Conservation (phyloP, 2,113 vertebrate species). For the Xenopus borealis region DNA sequence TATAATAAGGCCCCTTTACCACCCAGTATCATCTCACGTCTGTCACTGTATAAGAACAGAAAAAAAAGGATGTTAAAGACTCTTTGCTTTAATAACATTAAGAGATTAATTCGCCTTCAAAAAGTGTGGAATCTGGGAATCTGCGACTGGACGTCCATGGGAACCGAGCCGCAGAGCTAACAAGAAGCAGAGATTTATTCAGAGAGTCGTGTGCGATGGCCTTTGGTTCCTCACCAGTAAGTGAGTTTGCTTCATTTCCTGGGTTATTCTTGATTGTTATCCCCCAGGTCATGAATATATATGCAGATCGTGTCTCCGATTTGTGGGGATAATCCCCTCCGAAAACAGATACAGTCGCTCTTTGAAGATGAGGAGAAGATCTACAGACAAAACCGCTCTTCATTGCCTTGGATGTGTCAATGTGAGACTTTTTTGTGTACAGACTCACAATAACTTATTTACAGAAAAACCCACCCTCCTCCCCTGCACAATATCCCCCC, state of each 20-base stretch:
- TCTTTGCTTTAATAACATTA: slow-evolving; percentile 34
- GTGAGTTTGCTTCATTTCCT: slow-evolving; percentile 29
- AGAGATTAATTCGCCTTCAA: slow-evolving; percentile 38
- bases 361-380: slow-evolving; percentile 32
- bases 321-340: slow-evolving; percentile 43
- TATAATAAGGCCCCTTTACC: not conserved
- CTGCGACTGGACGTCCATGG: slow-evolving; percentile 24
- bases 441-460: slow-evolving; percentile 44
- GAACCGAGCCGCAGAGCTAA: slow-evolving; percentile 34
- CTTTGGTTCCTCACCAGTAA: slow-evolving; percentile 14
- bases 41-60: not conserved
- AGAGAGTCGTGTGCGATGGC: slow-evolving; percentile 26
- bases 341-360: slow-evolving; percentile 43
- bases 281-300: slow-evolving; percentile 40
- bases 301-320: slow-evolving; percentile 47
- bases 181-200: slow-evolving; percentile 13
- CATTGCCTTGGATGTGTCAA: slow-evolving; percentile 43
- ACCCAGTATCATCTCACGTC: slow-evolving; percentile 35
- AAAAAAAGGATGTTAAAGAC: slow-evolving; percentile 9
- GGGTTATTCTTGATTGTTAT: slow-evolving; percentile 34
- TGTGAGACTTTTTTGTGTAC: slow-evolving; percentile 48
- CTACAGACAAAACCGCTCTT: slow-evolving; percentile 40
- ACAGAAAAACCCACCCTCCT: slow-evolving; percentile 34
- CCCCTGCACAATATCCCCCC: slow-evolving; percentile 12
- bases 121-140: slow-evolving; percentile 17